Conservation (phyloP, 2,888 invertebrate species). For the Eulithis testata region DNA sequence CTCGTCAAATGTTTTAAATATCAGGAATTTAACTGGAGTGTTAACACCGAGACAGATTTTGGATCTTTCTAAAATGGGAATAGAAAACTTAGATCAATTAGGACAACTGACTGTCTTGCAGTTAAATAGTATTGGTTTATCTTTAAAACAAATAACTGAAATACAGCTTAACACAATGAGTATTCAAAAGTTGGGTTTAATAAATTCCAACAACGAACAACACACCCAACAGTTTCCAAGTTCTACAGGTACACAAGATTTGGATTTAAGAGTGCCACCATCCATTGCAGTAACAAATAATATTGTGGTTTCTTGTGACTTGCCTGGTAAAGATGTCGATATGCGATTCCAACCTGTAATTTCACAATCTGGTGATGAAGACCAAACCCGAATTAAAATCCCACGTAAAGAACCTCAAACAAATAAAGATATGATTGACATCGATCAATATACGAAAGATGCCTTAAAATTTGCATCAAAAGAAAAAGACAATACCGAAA, state of each 20-base stretch:
- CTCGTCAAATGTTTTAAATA: slow-evolving; percentile 75
- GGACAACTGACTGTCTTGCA: slow-evolving; percentile 86
- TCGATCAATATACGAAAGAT: slow-evolving; percentile 83
- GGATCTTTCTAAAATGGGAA: slow-evolving; percentile 85
- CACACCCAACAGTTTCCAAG: slow-evolving; percentile 54
- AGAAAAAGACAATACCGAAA: slow-evolving; percentile 79
- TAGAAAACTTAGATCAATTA: slow-evolving; percentile 85
- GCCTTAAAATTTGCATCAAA: slow-evolving; percentile 79
- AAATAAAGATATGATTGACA: slow-evolving; percentile 77
- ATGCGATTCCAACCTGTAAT: slow-evolving; percentile 75
- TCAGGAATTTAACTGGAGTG: slow-evolving; percentile 84
- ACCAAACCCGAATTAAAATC: slow-evolving; percentile 46
- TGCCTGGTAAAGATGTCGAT: slow-evolving; percentile 77
- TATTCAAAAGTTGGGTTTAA: slow-evolving; percentile 83
- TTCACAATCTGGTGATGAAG: slow-evolving; percentile 51
- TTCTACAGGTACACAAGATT: slow-evolving; percentile 65
- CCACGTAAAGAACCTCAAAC: slow-evolving; percentile 54
- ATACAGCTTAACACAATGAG: slow-evolving; percentile 86
- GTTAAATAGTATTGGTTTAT: slow-evolving; percentile 85
- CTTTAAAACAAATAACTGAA: slow-evolving; percentile 85
- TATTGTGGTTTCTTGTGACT: slow-evolving; percentile 58
- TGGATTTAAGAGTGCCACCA: slow-evolving; percentile 79
- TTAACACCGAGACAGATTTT: slow-evolving; percentile 84
- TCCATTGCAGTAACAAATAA: slow-evolving; percentile 57
- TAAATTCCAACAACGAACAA: slow-evolving; percentile 64